Evolutionary conservation across 1,140 invertebrate species (phyloP).

Genomic region (Apis dorsata): DNA sequence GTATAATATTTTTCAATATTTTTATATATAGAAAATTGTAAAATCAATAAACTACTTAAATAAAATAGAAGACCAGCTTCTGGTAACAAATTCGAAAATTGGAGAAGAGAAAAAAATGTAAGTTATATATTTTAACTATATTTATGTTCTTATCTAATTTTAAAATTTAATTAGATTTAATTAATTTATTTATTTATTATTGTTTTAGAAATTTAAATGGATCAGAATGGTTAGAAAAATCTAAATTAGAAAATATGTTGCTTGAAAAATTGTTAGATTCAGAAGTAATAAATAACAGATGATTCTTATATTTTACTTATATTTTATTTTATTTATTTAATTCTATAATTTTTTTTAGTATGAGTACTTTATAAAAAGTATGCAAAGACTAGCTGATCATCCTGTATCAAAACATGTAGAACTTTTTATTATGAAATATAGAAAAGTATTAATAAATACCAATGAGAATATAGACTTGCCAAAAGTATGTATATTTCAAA

Average conservation of each 20-base stretch:
- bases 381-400: conserved; percentile 86
- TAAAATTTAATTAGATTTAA: conserved; percentile 7
- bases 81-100: conserved; percentile 80
- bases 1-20: conserved; percentile 6
- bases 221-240: conserved; percentile 86
- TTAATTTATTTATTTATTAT: conserved; percentile 44
- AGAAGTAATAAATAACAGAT: conserved; percentile 37
- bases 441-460: conserved; percentile 81
- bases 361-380: conserved; percentile 85
- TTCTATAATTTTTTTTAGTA: conserved; percentile 80
- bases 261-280: conserved; percentile 86
- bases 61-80: conserved; percentile 85
- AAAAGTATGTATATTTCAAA: conserved; percentile 62
- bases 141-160: conserved; percentile 39
- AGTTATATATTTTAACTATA: conserved; percentile 64
- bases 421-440: conserved; percentile 87
- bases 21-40: conserved; percentile 81
- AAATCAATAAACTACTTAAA: conserved; percentile 85
- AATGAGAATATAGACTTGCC: conserved; percentile 81
- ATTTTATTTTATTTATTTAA: conserved; percentile 13
- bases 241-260: conserved; percentile 84
- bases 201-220: conserved; percentile 80
- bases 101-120: conserved; percentile 82
- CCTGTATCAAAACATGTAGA: conserved; percentile 85
- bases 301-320: background rate